These are phyloP conservation scores for Eupithecia inturbata DNA, from an alignment of 2,888 invertebrate genomes.

Conservation along the genomic window DNA sequence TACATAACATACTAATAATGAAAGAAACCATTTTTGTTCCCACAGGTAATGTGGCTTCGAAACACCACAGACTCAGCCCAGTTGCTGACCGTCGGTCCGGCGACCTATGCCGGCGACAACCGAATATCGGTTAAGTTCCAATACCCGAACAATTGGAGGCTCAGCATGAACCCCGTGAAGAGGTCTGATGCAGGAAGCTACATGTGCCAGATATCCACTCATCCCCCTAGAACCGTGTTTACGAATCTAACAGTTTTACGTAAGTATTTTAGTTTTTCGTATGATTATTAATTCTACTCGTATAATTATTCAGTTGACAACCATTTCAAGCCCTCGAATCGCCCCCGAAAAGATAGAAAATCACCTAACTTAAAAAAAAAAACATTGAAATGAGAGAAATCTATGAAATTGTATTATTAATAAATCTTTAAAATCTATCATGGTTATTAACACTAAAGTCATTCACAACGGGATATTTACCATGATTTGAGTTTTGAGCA, in stretches of 20 bases:
- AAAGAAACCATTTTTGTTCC: not conserved
- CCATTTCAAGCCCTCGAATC: no score
- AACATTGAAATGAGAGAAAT: no score
- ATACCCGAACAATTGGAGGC: conserved; percentile 89
- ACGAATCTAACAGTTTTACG: conserved; percentile 90
- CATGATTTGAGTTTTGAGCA: no score
- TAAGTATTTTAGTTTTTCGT: conserved; percentile 79
- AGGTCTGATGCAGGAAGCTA: conserved; percentile 89
- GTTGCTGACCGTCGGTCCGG: conserved; percentile 86
- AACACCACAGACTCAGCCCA: conserved; percentile 86
- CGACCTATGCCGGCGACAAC: conserved; percentile 86
- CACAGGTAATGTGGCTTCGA: conserved; percentile 88
- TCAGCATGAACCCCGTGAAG: conserved; percentile 88
- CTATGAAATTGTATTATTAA: no score
- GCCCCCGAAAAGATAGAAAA: no score
- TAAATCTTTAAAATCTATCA: no score
- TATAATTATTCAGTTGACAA: no score
- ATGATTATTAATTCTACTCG: no score
- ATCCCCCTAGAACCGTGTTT: conserved; percentile 90
- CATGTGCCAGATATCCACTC: conserved; percentile 92
- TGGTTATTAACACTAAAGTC: no score
- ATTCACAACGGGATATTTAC: no score
- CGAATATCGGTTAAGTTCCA: conserved; percentile 87
- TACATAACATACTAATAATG: no score
- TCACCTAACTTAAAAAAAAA: no score